Evolutionary conservation across 2,113 vertebrate species (phyloP).

Genomic region (Gasterosteus nipponicus): DNA sequence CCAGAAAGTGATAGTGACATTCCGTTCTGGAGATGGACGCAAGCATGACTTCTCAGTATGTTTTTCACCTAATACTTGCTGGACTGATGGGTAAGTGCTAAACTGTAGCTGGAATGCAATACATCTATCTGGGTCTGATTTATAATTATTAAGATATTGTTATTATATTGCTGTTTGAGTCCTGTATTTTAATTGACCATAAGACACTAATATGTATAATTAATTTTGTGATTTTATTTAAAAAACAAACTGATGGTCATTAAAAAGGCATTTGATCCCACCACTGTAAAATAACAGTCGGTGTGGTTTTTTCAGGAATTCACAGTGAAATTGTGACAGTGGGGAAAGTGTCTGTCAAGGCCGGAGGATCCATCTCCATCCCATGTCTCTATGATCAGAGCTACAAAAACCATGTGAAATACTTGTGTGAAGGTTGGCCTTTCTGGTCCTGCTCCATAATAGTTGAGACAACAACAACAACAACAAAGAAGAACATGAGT

Average conservation of each 20-base stretch:
- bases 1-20: background rate
- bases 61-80: constrained; percentile 16
- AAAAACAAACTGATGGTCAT: background rate
- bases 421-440: rapidly evolving
- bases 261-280: background rate
- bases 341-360: constrained; percentile 4
- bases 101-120: background rate
- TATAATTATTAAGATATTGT: background rate
- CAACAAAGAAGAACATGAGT: too few species aligned
- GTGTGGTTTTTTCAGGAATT: constrained; percentile 37
- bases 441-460: rapidly evolving
- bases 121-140: background rate
- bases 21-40: background rate
- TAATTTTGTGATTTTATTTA: background rate
- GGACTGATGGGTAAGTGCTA: constrained; percentile 38
- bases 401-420: constrained; percentile 17
- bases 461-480: background rate
- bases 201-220: background rate
- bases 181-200: background rate
- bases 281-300: background rate
- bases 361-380: constrained; percentile 26
- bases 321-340: constrained; percentile 4
- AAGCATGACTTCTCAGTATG: constrained; percentile 17
- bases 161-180: background rate
- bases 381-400: constrained; percentile 5